Evolutionary conservation across 2,113 vertebrate genomes (phyloP), one percentile per base, ranked within the genome.

Genomic region (Lathamus discolor): DNA sequence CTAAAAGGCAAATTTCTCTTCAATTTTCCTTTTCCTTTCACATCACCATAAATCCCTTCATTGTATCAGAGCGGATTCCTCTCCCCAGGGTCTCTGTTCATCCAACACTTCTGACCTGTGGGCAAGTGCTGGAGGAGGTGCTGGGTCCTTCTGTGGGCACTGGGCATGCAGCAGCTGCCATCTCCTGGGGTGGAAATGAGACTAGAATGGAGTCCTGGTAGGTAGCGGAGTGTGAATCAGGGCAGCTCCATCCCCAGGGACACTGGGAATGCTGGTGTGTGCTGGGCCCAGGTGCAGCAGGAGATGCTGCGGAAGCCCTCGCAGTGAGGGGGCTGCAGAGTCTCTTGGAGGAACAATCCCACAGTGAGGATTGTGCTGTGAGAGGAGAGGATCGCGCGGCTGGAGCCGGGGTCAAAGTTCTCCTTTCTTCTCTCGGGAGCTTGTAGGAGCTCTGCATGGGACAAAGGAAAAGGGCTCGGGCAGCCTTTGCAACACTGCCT

Each of bases 231-330:
- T 28, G 49, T 29, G 49, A 33, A 13, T 23, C 0, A 10, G 41
- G 55, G 46, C 31, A 17, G 55, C 11, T 59, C n/a, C 37, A 23
- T 9, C 39, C 39, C 5, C 9, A 1, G 62, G 14, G 43, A 13
- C 4, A 0, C 44, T 3, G 9, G 7, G 6, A 18, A n/a, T 7
- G 70, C 4, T 7, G 1, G 3, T 0, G 1, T 25, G 35, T 7
- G 27, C 70, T 43, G 77, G 76, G 35, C 31, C 24, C 0, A 2
- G 28, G 33, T 7, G 39, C 68, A 19, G 48, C 25, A 5, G 33
- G 27, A 19, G 46, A 7, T 57, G 78, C 29, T 52, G 67, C 1
- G 1, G 59, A 49, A 57, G 44, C 43, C 39, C 57, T 72, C 1
- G 0, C 6, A 0, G 14, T 4, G 29, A n/a, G 25, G 17, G 48